Evolutionary conservation across 1,140 invertebrate genomes (phyloP).

Genomic region (Pseudomyrmex gracilis): DNA sequence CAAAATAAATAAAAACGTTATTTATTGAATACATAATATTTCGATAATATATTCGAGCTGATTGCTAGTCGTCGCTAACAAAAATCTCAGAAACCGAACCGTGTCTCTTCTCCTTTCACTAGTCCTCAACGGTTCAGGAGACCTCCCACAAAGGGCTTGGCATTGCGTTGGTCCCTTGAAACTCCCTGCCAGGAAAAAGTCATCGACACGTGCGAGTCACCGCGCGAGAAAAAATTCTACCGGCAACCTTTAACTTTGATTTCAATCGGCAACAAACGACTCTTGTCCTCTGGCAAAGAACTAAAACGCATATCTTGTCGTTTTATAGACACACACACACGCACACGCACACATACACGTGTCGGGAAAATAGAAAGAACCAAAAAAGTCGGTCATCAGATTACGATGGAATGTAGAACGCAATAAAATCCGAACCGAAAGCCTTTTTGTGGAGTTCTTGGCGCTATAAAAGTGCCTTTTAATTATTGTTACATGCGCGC

Average conservation of each 20-base stretch:
- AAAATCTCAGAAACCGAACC: neutral
- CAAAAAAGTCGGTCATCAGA: conserved; percentile 47
- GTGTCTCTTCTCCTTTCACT: conserved; percentile 35
- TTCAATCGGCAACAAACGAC: conserved; percentile 35
- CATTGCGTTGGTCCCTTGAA: conserved; percentile 70
- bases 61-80: too few species aligned
- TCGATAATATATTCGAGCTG: too few species aligned
- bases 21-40: too few species aligned
- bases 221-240: neutral
- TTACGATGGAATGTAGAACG: conserved; percentile 32
- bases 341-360: neutral
- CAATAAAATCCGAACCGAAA: conserved; percentile 29
- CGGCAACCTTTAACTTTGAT: conserved; percentile 45
- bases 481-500: too few species aligned
- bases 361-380: conserved; percentile 1
- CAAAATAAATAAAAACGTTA: neutral
- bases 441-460: neutral
- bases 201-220: conserved; percentile 60
- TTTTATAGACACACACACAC: too few species aligned
- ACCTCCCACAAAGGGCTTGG: conserved; percentile 70
- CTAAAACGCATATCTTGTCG: conserved; percentile 1
- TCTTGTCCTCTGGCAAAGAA: conserved; percentile 39
- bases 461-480: too few species aligned
- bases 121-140: conserved; percentile 64
- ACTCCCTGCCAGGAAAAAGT: conserved; percentile 52